Percentiles rank a stretch among this genome's conserved stretches.
These are phyloP conservation scores for Schizopygopsis pylzovi DNA, from an alignment of 2,797 vertebrate genomes.

Conservation along the genomic window DNA sequence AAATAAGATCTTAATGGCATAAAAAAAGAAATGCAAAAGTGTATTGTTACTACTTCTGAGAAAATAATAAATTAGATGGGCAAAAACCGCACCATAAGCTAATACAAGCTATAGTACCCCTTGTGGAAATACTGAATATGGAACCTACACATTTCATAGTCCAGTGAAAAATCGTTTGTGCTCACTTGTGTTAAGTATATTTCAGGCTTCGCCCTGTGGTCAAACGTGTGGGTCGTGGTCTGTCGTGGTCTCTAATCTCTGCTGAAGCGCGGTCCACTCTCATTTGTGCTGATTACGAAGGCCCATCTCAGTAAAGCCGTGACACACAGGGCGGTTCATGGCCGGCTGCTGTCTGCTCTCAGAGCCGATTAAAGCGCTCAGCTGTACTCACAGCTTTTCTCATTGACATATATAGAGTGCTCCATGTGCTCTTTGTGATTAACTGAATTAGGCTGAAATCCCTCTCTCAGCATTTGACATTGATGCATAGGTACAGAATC, in stretches of 20 bases:
- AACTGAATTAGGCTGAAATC: conserved; percentile 16
- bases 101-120: background rate
- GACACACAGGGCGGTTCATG: background rate
- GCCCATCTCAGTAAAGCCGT: conserved; percentile 18
- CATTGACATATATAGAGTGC: conserved; percentile 11
- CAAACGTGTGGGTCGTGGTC: background rate
- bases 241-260: background rate
- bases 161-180: fast-evolving
- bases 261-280: background rate
- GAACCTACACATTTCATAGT: background rate
- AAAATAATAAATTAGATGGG: too few relatives aligned
- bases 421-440: conserved; percentile 18
- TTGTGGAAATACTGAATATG: background rate
- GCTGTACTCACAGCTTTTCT: conserved; percentile 25
- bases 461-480: background rate
- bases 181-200: background rate
- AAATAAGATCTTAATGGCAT: too few relatives aligned
- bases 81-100: too few relatives aligned
- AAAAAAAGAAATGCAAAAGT: too few relatives aligned
- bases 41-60: too few relatives aligned
- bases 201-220: background rate
- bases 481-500: conserved; percentile 8
- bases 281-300: conserved; percentile 28
- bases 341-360: background rate
- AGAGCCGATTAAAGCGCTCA: conserved; percentile 22